Evolutionary conservation across 2,797 vertebrate species (phyloP).

Genomic region (Danio kyathit): DNA sequence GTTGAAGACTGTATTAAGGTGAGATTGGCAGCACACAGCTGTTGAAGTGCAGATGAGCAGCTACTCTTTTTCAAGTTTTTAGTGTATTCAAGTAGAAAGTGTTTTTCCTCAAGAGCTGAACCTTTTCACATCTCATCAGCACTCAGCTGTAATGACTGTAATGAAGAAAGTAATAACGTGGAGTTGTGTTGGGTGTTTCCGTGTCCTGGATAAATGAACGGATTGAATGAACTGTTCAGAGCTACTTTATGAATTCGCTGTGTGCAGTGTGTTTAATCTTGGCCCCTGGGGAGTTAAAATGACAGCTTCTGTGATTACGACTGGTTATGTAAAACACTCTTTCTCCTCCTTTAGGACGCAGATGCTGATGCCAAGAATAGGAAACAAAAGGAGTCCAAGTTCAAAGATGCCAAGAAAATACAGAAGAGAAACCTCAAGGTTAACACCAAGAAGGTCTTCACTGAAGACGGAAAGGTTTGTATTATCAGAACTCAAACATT

Average conservation of each 20-base stretch:
- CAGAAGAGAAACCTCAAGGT: conserved; percentile 93
- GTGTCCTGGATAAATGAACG: not conserved
- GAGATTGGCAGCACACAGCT: not conserved
- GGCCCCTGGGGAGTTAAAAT: not conserved
- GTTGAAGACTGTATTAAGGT: not conserved
- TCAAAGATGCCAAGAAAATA: conserved; percentile 91
- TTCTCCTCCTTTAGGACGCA: conserved; percentile 4
- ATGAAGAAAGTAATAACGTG: not conserved
- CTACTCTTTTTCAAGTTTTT: not conserved
- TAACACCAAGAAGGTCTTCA: conserved; percentile 92
- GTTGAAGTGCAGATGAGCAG: not conserved
- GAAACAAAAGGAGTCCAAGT: conserved; percentile 80
- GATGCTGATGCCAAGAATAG: conserved; percentile 68
- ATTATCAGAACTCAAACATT: not conserved
- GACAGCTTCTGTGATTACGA: not conserved
- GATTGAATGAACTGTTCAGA: not conserved
- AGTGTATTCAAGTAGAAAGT: conserved; percentile 1
- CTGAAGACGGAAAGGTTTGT: conserved; percentile 88
- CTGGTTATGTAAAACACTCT: not conserved
- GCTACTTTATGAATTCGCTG: not conserved
- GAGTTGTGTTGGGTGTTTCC: not conserved
- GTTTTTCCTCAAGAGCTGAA: not conserved
- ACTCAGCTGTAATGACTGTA: not conserved
- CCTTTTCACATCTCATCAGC: conserved; percentile 20
- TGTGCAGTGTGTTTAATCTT: not conserved